Conservation (phyloP, 2,113 vertebrate species). For the Spheniscus mendiculus region DNA sequence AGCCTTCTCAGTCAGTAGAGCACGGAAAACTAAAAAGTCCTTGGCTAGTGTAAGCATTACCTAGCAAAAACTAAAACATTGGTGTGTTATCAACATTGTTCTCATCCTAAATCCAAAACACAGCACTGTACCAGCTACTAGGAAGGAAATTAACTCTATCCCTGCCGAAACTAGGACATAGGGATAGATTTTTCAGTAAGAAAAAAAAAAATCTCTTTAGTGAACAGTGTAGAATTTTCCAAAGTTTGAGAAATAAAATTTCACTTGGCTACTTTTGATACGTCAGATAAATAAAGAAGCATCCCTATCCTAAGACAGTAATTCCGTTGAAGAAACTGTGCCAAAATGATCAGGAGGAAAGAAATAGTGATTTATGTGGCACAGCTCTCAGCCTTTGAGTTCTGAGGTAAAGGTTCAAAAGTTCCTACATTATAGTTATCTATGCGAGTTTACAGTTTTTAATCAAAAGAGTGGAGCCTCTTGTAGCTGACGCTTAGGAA, state of each 20-base stretch:
- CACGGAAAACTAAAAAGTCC: no score
- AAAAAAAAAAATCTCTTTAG: neutral
- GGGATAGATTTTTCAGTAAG: neutral
- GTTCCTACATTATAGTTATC: neutral
- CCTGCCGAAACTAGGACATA: no score
- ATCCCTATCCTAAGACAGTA: neutral
- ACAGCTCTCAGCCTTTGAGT: neutral
- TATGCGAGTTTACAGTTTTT: neutral
- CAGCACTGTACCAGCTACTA: no score
- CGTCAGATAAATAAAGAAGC: neutral
- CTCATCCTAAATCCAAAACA: no score
- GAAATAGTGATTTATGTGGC: neutral
- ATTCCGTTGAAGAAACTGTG: neutral
- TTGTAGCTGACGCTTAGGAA: neutral
- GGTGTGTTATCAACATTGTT: no score
- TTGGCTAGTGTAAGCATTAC: no score
- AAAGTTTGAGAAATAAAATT: neutral
- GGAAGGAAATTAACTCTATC: no score
- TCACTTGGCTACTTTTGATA: neutral
- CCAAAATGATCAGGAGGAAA: neutral
- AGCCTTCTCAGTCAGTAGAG: no score
- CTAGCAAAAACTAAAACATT: no score
- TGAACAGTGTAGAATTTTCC: neutral
- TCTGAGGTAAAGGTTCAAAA: neutral
- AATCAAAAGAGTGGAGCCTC: neutral